Percentiles rank a stretch among this genome's conserved stretches.
phyloP scores from a whole-genome alignment of 2,797 vertebrate species.

The Urosaurus nigricauda region DNA sequence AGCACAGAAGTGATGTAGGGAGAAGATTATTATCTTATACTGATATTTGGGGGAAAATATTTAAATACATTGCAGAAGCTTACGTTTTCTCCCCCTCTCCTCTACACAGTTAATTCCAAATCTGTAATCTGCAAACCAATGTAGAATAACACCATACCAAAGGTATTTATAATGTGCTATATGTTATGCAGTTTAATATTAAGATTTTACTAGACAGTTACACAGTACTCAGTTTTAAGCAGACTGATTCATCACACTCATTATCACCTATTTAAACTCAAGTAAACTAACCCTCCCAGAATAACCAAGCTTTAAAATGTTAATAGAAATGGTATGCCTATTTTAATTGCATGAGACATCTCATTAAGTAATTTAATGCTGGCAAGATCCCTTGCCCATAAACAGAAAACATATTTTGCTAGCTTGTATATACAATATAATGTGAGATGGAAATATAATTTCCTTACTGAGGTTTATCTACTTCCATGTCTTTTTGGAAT shows the following conservation, averaged over 20 bases:
- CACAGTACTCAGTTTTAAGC: conserved; percentile 71
- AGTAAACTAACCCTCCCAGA: conserved; percentile 76
- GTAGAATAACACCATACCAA: conserved; percentile 51
- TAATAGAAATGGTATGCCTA: conserved; percentile 80
- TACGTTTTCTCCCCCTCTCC: conserved; percentile 53
- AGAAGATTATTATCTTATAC: background rate
- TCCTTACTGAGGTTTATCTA: conserved; percentile 18
- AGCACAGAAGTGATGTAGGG: background rate
- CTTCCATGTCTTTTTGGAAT: conserved; percentile 20
- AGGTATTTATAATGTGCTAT: conserved; percentile 55
- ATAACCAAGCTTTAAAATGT: conserved; percentile 80
- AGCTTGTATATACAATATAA: conserved; percentile 55
- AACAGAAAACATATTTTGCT: conserved; percentile 75
- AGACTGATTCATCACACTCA: conserved; percentile 76
- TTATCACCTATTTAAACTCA: conserved; percentile 77
- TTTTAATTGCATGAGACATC: conserved; percentile 82
- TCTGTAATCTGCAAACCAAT: conserved; percentile 54
- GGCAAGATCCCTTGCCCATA: conserved; percentile 73
- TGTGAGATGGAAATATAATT: conserved; percentile 44
- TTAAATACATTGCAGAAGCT: conserved; percentile 49
- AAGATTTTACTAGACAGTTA: conserved; percentile 75
- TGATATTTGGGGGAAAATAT: background rate
- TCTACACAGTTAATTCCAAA: conserved; percentile 60
- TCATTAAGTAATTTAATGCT: conserved; percentile 80
- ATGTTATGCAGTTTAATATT: conserved; percentile 61